These are phyloP conservation scores for Nephrotoma appendiculata DNA, from an alignment of 2,888 invertebrate species.

Conservation along the genomic window DNA sequence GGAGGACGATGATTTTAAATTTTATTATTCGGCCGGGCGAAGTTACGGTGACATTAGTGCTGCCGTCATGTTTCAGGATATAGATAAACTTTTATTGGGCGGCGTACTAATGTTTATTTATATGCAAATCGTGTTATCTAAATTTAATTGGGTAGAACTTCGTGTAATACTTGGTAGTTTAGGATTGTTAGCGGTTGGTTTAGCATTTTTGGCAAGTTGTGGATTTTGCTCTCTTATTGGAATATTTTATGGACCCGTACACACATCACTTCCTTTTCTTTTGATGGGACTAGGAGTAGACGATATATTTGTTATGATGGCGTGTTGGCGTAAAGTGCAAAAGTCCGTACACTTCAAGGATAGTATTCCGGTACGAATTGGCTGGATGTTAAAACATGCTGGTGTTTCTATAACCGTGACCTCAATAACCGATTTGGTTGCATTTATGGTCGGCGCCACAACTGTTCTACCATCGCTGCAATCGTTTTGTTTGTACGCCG, in stretches of 20 bases:
- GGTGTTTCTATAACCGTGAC: constrained; percentile 75
- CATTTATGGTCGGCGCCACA: constrained; percentile 62
- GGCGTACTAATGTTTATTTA: constrained; percentile 58
- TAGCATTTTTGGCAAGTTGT: constrained; percentile 56
- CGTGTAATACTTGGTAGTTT: constrained; percentile 40
- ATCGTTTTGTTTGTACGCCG: constrained; percentile 72
- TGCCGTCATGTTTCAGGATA: constrained; percentile 54
- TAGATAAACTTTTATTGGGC: constrained; percentile 52
- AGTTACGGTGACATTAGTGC: constrained; percentile 61
- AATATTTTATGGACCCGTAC: constrained; percentile 65
- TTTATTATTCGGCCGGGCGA: constrained; percentile 45
- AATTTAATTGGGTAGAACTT: constrained; percentile 58
- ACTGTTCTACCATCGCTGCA: constrained; percentile 67
- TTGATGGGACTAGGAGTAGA: constrained; percentile 68
- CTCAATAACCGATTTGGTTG: constrained; percentile 67
- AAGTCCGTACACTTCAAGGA: constrained; percentile 34
- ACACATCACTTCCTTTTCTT: constrained; percentile 67
- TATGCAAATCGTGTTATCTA: constrained; percentile 55
- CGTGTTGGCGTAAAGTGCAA: constrained; percentile 55
- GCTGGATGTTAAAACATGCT: constrained; percentile 58
- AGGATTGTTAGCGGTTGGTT: constrained; percentile 55
- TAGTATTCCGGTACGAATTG: constrained; percentile 48
- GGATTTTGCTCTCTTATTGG: constrained; percentile 57
- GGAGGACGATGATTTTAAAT: constrained; percentile 27
- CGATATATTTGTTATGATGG: constrained; percentile 75